Evolutionary conservation across 2,797 vertebrate species (phyloP), one percentile per base, ranked within the genome.

Genomic region (Sebastes ruberrimus): DNA sequence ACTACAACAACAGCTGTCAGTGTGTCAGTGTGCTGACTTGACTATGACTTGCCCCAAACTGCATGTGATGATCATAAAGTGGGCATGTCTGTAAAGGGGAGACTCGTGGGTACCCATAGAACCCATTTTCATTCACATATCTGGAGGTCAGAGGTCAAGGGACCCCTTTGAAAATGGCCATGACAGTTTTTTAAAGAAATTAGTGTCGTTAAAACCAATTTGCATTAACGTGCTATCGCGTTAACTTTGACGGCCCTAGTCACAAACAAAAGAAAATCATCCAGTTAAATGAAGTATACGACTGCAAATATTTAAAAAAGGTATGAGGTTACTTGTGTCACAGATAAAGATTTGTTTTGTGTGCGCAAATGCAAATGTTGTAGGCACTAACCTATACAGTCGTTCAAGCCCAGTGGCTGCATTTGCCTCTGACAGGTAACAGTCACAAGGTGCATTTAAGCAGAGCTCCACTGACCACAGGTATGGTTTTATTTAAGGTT

Each of bases 231-330:
- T 20, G 46, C 18, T 20, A 49, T 49, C 7, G 46, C 18, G 46
- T 49, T 49, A 49, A 49, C 46, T 20, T 49, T 49, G 46, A 49
- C 18, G 2, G 46, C 3, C 46, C 46, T 20, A 20, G 18, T 49
- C 28, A 23, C 53, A 49, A 28, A 30, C 33, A 23, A 28, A 74
- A 59, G 28, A 35, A 60, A 64, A 28, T 4, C 25, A 14, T 46
- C 23, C 11, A 10, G 25, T 52, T 35, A 53, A 61, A 68, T 9
- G 7, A 57, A 71, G 16, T 32, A 28, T 14, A 2, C 4, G 5
- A 56, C 80, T 71, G 70, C 52, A 82, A 82, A 77, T 71, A 77
- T 62, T 71, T 49, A 6, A 33, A 23, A 52, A n/a, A 60, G 23
- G 16, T 3, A 18, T 2, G 2, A 28, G 22, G 18, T 35, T 22